Evolutionary conservation across 2,888 invertebrate genomes (phyloP).

Genomic region (Oscheius sp.): DNA sequence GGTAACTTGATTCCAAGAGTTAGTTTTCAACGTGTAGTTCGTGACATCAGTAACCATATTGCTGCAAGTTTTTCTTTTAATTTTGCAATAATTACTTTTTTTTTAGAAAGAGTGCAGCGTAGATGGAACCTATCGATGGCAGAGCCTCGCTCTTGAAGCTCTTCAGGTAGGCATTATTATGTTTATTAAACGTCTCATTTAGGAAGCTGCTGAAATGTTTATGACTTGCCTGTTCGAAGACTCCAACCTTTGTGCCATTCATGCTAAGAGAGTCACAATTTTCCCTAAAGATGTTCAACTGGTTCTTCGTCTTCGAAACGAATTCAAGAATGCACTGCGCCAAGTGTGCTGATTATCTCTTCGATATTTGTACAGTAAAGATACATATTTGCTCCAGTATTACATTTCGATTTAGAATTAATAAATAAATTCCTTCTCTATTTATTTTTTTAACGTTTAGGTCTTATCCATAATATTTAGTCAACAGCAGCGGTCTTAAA

Average conservation of each 20-base stretch:
- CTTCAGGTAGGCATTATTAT: neutral
- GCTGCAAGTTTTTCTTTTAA: no score
- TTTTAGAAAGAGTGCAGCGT: neutral
- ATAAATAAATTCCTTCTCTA: no score
- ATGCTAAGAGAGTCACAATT: conserved; percentile 89
- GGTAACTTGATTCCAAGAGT: neutral
- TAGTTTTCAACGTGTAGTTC: conserved; percentile 10
- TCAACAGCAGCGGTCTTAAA: no score
- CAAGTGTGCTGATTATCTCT: no score
- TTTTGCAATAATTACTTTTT: neutral
- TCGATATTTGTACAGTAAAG: no score
- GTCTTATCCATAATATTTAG: no score
- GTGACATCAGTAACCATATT: conserved; percentile 4
- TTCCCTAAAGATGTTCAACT: conserved; percentile 70
- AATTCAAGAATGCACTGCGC: neutral
- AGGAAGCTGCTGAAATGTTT: conserved; percentile 22
- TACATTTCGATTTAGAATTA: no score
- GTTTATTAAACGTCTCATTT: neutral
- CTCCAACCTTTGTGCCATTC: conserved; percentile 78
- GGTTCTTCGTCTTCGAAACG: conserved; percentile 20
- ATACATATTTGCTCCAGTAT: no score
- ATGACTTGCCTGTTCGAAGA: conserved; percentile 25
- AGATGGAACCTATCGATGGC: neutral
- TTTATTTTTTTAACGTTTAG: no score
- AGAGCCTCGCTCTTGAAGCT: conserved; percentile 5